A percentile compares a stretch with the other conserved stretches of the same genome.
phyloP scores from a whole-genome alignment of 2,888 invertebrate species.

The Xylota segnis region DNA sequence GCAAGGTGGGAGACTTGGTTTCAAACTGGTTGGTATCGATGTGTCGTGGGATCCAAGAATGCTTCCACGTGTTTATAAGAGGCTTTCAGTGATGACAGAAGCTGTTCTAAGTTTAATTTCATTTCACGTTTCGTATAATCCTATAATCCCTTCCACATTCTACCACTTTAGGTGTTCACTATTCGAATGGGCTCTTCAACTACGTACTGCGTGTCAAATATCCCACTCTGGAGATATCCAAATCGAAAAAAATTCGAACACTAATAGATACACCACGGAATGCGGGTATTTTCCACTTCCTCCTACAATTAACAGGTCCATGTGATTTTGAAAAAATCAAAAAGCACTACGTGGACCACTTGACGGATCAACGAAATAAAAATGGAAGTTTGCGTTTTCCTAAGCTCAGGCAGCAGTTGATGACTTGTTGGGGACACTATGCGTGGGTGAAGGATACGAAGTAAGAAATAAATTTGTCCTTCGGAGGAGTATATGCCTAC shows the following conservation, averaged over 20 bases:
- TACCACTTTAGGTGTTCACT: constrained; percentile 85
- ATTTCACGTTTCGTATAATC: no score
- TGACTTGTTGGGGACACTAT: constrained; percentile 91
- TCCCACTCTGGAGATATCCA: constrained; percentile 87
- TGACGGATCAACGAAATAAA: constrained; percentile 86
- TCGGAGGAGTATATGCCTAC: not conserved
- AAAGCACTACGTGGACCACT: constrained; percentile 85
- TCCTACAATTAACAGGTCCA: constrained; percentile 88
- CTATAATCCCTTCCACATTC: no score
- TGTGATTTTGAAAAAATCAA: constrained; percentile 86
- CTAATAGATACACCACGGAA: constrained; percentile 90
- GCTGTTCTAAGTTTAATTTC: no score
- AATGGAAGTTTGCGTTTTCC: constrained; percentile 87
- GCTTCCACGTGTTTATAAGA: no score
- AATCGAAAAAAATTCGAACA: constrained; percentile 87
- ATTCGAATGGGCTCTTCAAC: constrained; percentile 86
- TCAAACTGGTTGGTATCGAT: no score
- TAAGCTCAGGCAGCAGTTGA: constrained; percentile 88
- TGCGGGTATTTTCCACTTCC: constrained; percentile 90
- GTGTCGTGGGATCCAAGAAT: no score
- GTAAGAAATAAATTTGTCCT: constrained; percentile 82
- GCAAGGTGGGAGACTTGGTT: no score
- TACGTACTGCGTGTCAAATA: constrained; percentile 86
- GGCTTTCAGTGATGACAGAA: no score
- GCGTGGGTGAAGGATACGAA: constrained; percentile 86